A percentile compares a stretch with the other conserved stretches of the same genome.
phyloP scores from a whole-genome alignment of 2,113 vertebrate genomes.

The Megaleporinus macrocephalus region DNA sequence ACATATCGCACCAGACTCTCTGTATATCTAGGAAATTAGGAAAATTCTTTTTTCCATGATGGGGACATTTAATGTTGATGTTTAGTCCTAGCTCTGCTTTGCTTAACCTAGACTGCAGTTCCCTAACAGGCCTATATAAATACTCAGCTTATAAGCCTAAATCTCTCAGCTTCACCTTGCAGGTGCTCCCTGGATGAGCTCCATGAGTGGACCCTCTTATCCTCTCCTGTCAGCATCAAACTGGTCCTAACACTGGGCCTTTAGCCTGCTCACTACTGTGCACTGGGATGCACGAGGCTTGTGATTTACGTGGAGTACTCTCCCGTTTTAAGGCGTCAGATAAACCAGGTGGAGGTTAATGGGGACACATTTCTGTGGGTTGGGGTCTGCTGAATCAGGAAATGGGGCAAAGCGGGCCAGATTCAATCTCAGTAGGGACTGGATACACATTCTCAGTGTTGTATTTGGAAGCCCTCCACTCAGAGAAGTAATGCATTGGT shows the following conservation, averaged over 20 bases:
- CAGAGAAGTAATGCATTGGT: slow-evolving; percentile 2
- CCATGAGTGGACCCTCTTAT: slow-evolving; percentile 2
- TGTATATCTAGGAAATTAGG: too few species aligned
- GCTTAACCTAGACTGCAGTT: too few species aligned
- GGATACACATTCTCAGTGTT: not conserved
- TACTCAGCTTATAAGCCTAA: not conserved
- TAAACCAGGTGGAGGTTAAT: not conserved
- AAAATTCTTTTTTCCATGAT: too few species aligned
- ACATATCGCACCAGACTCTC: too few species aligned
- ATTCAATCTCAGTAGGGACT: not conserved
- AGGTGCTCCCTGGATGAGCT: slow-evolving; percentile 6
- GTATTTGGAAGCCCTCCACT: not conserved
- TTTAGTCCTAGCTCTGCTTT: too few species aligned
- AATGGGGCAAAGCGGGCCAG: not conserved
- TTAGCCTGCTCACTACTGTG: not conserved
- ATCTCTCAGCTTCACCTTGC: slow-evolving; percentile 20
- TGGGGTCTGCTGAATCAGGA: not conserved
- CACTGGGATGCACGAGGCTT: not conserved
- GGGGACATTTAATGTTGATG: too few species aligned
- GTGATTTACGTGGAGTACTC: not conserved
- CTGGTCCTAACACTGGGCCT: slow-evolving; percentile 24
- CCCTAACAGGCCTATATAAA: too few species aligned
- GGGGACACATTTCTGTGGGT: not conserved
- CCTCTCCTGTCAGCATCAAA: slow-evolving; percentile 41
- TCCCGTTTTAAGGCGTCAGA: not conserved